Conservation (phyloP, 1,140 invertebrate species). For the Trichonephila clavata region DNA sequence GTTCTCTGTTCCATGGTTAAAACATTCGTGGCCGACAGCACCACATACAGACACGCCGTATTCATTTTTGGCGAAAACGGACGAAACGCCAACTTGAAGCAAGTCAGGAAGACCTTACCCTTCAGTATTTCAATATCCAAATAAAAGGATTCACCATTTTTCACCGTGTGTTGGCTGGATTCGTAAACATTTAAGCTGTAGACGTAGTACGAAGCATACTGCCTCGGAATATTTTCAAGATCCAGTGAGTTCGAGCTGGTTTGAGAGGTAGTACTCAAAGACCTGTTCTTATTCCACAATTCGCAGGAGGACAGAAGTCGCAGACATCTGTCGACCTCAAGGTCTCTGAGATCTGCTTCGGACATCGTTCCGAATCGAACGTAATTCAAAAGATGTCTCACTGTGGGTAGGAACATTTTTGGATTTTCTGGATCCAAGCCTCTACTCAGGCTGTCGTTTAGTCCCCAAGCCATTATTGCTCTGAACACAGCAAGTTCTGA, state of each 20-base stretch:
- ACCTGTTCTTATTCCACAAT: not conserved
- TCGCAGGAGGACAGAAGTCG: not conserved
- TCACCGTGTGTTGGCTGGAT: not conserved
- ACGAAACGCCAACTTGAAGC: not conserved
- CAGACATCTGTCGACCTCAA: not conserved
- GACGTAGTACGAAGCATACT: not conserved
- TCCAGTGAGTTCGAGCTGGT: not conserved
- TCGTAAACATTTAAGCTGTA: not conserved
- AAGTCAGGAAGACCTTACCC: slow-evolving; percentile 31
- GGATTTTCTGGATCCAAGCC: not conserved
- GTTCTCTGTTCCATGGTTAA: not conserved
- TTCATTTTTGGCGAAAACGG: not conserved
- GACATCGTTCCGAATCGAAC: slow-evolving; percentile 32
- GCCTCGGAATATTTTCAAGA: not conserved
- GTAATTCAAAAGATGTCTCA: not conserved
- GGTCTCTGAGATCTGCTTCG: not conserved
- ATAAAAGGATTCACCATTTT: slow-evolving; percentile 26
- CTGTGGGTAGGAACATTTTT: not conserved
- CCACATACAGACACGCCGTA: not conserved
- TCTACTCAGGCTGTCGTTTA: not conserved
- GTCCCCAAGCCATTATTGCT: not conserved
- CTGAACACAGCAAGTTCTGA: not conserved
- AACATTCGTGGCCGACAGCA: not conserved
- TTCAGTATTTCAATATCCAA: slow-evolving; percentile 50
- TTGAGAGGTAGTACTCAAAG: not conserved